Evolutionary conservation across 2,113 vertebrate species (phyloP), one percentile per base, ranked within the genome.

Genomic region (Ciconia boyciana): DNA sequence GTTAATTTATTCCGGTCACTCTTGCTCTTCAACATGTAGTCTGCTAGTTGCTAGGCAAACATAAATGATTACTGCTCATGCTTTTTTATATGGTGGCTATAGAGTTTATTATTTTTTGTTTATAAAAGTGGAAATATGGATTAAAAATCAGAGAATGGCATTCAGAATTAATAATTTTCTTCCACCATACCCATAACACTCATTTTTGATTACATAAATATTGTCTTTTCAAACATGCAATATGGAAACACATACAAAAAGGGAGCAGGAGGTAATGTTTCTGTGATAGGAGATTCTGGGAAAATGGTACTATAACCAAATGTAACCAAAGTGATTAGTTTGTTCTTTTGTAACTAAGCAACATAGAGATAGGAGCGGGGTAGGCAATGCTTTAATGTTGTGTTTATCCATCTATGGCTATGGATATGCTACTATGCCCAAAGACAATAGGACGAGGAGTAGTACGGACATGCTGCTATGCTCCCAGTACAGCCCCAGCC

Each of bases 1-100:
- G 88, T 90, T 98, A 97, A 98, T 98, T 97, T 97, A 97, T 98
- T 96, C 96, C 93, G 95, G 96, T 92, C 96, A 90, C 95, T 95
- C 70, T 91, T 96, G n/a, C 96, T 96, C 95, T 97, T 96, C 93
- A 93, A 94, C 95, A 94, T 94, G 96, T 96, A 91, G 88, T 94
- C 93, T 95, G 77, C 95, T 92, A 88, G 97, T 98, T 97, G 97
- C 97, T 96, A 97, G 80, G 98, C 94, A 98, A 98, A 97, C 70
- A 7, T 81, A 95, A 85, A 76, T 96, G 92, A 93, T 96, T 95
- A 95, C 88, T 97, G 97, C 89, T 90, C 97, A 91, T 97, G 97
- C 85, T 91, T 94, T 95, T 94, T 96, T 26, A 96, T 97, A 51
- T 72, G 90, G 89, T 97, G 94, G 95, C 94, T 96, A 92, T 96